Evolutionary conservation across 2,113 vertebrate species (phyloP), one percentile per base, ranked within the genome.

Genomic region (Gobius niger): DNA sequence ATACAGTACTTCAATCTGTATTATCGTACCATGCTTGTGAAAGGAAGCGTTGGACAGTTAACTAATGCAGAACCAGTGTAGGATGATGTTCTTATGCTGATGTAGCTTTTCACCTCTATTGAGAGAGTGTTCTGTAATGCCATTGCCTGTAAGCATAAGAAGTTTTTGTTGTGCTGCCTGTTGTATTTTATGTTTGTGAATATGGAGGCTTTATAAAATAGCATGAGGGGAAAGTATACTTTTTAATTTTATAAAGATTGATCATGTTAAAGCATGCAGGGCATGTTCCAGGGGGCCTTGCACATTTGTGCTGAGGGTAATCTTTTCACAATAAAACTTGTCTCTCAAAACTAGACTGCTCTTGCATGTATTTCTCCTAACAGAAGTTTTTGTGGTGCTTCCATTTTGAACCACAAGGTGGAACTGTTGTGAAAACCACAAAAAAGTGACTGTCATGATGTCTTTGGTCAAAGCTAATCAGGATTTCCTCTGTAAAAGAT

Each of bases 211-310:
- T 11, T 50, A 19, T 4, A 51, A 76, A 67, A 67, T 65, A 63
- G 56, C 73, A 84, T 60, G 16, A 70, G 51, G 63, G 24, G 59
- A 69, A 63, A 12, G 13, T 63, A 68, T 7, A 41, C 6, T 50
- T 70, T 77, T 57, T 52, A 50, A 49, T 18, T 56, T 76, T 76
- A 69, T 67, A 41, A 57, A 56, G 53, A 56, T 7, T 44, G 9
- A 82, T 3, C 0, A 52, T 76, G 65, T 76, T 73, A 73, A 81
- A 83, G 82, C 89, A 91, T 89, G 87, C 89, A 78, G 90, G 85
- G 81, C 90, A 89, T 90, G 90, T 89, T 88, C 9, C 81, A 66
- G 83, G 70, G 77, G 57, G 80, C 85, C 85, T 89, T 84, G 68
- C 76, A 76, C 82, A 82, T 69, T 54, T 73, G 50, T 82, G 69